phyloP scores from a whole-genome alignment of 2,888 invertebrate species.

The Galerucella pusilla region DNA sequence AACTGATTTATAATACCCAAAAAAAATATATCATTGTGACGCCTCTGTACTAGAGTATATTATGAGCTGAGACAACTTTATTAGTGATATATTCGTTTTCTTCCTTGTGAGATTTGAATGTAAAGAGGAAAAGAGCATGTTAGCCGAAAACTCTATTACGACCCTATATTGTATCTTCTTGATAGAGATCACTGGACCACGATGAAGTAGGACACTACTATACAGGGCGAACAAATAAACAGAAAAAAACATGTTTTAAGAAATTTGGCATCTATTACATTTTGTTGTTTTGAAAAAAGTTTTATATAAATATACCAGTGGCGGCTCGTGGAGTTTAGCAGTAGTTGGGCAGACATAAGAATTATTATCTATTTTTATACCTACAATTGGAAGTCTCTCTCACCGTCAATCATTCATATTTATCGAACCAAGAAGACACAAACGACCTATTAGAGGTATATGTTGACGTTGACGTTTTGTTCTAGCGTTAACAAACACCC shows the following conservation, averaged over 20 bases:
- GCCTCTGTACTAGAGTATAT: slow-evolving; percentile 19
- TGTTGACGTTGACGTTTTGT: neutral
- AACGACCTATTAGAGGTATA: too few species aligned
- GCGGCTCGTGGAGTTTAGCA: too few species aligned
- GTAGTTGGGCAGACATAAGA: too few species aligned
- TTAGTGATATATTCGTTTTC: slow-evolving; percentile 26
- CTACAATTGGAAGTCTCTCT: too few species aligned
- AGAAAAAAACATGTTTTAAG: neutral
- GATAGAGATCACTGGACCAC: slow-evolving; percentile 27
- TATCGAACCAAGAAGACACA: too few species aligned
- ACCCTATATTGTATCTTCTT: slow-evolving; percentile 26
- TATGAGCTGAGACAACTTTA: slow-evolving; percentile 24
- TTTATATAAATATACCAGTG: too few species aligned
- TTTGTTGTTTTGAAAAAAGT: too few species aligned
- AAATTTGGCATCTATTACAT: too few species aligned
- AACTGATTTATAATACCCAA: too few species aligned
- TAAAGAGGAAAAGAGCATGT: slow-evolving; percentile 28
- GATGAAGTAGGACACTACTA: slow-evolving; percentile 23
- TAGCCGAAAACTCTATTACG: slow-evolving; percentile 29
- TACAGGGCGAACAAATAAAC: neutral
- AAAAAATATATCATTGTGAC: neutral
- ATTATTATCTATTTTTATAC: too few species aligned
- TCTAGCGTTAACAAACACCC: neutral
- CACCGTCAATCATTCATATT: too few species aligned
- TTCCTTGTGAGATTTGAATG: slow-evolving; percentile 28